Base-by-base conservation (phyloP, 2,797 vertebrate species). In the Astyanax mexicanus region DNA sequence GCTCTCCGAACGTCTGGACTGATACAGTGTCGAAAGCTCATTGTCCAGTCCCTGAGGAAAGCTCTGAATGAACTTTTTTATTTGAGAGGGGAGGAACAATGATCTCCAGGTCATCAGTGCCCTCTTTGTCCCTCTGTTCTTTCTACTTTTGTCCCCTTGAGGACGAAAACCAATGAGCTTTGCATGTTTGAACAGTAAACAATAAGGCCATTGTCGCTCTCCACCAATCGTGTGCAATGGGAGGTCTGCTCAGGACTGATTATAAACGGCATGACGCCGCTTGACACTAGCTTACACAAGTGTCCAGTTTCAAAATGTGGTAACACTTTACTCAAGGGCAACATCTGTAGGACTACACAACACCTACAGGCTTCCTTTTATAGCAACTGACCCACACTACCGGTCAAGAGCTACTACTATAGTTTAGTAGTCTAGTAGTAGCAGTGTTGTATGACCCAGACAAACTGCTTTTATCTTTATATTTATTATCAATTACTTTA, bases 101-200 rank as follows among this genome's bases (percentile, higher is more conserved):
- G 74, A 69, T 75, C 44, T 51, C 55, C 66, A 64, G 58, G 68
- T 44, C 58, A 72, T 65, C 75, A 77, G 49, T 49, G 38, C 15
- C 27, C 49, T 55, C 68, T 77, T 71, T 55, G 52, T 77, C 57
- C 17, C 44, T 47, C n/a, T 40, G 15, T 68, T 68, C 27, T 25
- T 65, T 65, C 27, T 27, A 21, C 67, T 54, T 77, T 57, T 70
- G 57, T 65, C 69, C 60, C 42, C 10, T 37, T 25, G 17, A 71
- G 15, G 40, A 76, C 32, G 74, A 44, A 70, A 57, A 19, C 23
- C 65, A 75, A 69, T 75, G 10, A 49, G 74, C 74, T 68, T 69
- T 60, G 23, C 52, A 40, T 61, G 65, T 61, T 60, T 75, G 45
- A 45, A 42, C 13, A 21, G 40, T 12, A 54, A 27, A 70, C 74